These are phyloP conservation scores for Toxotes chatareus DNA, from an alignment of 2,113 vertebrate species.

Conservation along the genomic window DNA sequence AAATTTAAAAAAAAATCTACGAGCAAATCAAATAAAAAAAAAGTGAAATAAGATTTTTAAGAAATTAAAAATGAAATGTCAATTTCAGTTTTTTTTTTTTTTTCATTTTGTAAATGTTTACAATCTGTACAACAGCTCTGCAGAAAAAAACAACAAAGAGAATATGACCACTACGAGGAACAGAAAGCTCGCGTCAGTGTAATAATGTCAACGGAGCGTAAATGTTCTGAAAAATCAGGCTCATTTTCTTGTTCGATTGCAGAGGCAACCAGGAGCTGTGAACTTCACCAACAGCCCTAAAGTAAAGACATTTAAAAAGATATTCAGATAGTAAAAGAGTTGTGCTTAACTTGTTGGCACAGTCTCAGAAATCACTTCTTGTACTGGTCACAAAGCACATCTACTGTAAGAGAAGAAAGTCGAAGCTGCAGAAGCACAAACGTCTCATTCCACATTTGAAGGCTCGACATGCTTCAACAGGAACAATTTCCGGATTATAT, in stretches of 20 bases:
- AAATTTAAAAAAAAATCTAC: slow-evolving; percentile 37
- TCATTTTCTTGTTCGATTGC: slow-evolving; percentile 58
- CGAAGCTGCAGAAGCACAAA: slow-evolving; percentile 58
- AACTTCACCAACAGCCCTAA: slow-evolving; percentile 58
- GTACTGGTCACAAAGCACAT: slow-evolving; percentile 52
- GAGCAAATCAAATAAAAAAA: slow-evolving; percentile 53
- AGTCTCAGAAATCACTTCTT: slow-evolving; percentile 39
- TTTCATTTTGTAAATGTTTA: slow-evolving; percentile 69
- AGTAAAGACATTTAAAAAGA: slow-evolving; percentile 60
- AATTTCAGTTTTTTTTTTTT: slow-evolving; percentile 49
- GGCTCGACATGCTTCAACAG: slow-evolving; percentile 64
- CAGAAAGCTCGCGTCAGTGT: slow-evolving; percentile 69
- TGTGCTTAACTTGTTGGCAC: slow-evolving; percentile 78
- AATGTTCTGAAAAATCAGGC: slow-evolving; percentile 58
- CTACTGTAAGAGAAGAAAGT: slow-evolving; percentile 48
- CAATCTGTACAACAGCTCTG: slow-evolving; percentile 75
- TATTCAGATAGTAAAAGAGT: slow-evolving; percentile 40
- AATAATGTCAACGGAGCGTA: slow-evolving; percentile 59
- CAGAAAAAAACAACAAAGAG: slow-evolving; percentile 70
- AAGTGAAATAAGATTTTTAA: slow-evolving; percentile 30
- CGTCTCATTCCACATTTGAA: slow-evolving; percentile 60
- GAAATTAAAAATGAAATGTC: slow-evolving; percentile 50
- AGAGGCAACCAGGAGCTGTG: slow-evolving; percentile 37
- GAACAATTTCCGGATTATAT: slow-evolving; percentile 16
- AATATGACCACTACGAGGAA: slow-evolving; percentile 67